A percentile compares a stretch with the other conserved stretches of the same genome.
phyloP scores from a whole-genome alignment of 2,113 vertebrate species.

The Ammodytes dubius region DNA sequence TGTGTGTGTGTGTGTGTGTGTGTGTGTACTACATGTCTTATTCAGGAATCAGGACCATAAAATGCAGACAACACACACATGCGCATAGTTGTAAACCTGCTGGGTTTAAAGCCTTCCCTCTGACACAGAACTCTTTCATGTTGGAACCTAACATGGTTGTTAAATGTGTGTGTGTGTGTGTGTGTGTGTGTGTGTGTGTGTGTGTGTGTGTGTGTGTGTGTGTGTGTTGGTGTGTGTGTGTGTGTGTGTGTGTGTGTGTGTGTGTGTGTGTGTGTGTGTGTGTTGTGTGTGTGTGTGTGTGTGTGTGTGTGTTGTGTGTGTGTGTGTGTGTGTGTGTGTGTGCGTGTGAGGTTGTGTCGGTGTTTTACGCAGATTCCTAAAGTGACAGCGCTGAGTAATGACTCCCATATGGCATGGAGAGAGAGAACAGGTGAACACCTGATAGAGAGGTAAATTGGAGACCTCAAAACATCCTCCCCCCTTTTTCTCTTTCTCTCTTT shows the following conservation, averaged over 20 bases:
- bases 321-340: constrained; percentile 8
- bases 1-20: constrained; percentile 9
- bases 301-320: not conserved
- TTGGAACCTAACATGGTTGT: constrained; percentile 37
- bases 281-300: not conserved
- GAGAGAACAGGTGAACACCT: constrained; percentile 32
- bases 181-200: constrained; percentile 1
- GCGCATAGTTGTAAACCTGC: constrained; percentile 30
- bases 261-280: constrained; percentile 4
- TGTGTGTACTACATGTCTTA: not conserved
- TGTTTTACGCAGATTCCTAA: constrained; percentile 59
- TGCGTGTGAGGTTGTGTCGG: not conserved
- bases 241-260: constrained; percentile 29
- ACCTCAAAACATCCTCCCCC: not conserved
- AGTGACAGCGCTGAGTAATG: constrained; percentile 70
- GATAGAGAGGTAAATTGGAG: constrained; percentile 3
- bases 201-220: not conserved
- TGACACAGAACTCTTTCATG: constrained; percentile 62
- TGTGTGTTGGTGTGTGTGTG: not conserved
- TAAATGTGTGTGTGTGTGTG: constrained; percentile 32
- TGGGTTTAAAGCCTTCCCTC: constrained; percentile 64
- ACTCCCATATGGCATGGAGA: constrained; percentile 63
- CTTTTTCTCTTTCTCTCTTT: not conserved
- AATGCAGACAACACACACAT: constrained; percentile 16
- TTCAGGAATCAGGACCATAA: constrained; percentile 11